Conservation (phyloP, 2,888 invertebrate species). For the Tenthredo scrophulariae region DNA sequence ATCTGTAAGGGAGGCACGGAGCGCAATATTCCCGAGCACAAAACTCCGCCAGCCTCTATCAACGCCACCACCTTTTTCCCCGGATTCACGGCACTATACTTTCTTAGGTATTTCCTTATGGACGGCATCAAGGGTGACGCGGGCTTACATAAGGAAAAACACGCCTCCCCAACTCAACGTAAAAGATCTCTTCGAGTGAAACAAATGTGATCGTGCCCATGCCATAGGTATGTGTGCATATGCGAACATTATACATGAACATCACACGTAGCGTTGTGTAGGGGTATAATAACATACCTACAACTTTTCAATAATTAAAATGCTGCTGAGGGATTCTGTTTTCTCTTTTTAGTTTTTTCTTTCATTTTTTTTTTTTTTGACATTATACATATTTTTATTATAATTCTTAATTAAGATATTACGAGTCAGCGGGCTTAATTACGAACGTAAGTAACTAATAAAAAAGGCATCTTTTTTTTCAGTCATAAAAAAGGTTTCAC, state of each 20-base stretch:
- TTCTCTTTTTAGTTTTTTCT: not conserved
- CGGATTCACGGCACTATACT: constrained; percentile 27
- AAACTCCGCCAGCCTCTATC: constrained; percentile 59
- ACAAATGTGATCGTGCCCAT: not conserved
- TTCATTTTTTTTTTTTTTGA: too few relatives aligned
- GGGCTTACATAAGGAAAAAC: not conserved
- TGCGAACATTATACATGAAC: not conserved
- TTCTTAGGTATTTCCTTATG: constrained; percentile 1
- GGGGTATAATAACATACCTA: not conserved
- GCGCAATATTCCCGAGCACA: constrained; percentile 63
- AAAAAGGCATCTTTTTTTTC: not conserved
- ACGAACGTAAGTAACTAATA: not conserved
- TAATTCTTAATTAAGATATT: not conserved
- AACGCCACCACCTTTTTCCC: constrained; percentile 21
- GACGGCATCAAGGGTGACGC: constrained; percentile 13
- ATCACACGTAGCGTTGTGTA: not conserved
- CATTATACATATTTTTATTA: not conserved
- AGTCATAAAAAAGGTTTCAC: not conserved
- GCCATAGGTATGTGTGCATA: not conserved
- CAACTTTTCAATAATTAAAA: constrained; percentile 11
- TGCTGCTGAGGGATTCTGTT: not conserved
- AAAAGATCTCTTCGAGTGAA: constrained; percentile 23
- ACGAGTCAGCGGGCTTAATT: not conserved
- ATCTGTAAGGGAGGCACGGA: constrained; percentile 62
- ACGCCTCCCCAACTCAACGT: not conserved